Percentiles rank a stretch among this genome's conserved stretches.
phyloP scores from a whole-genome alignment of 2,113 vertebrate genomes.

The Carassius carassius region DNA sequence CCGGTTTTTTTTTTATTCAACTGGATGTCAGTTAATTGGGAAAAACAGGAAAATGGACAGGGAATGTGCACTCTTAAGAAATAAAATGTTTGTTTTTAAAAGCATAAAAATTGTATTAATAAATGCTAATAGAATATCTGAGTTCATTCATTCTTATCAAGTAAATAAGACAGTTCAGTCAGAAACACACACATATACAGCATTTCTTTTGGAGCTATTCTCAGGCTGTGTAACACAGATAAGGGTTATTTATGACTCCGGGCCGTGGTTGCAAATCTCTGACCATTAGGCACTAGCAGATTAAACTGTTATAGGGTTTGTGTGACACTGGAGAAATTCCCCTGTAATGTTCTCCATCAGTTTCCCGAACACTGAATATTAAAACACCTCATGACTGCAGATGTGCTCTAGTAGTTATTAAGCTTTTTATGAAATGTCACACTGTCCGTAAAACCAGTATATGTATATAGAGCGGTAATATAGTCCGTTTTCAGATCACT shows the following conservation, averaged over 20 bases:
- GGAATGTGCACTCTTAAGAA: background rate
- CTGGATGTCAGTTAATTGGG: background rate
- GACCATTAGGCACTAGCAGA: conserved; percentile 55
- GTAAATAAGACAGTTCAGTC: conserved; percentile 12
- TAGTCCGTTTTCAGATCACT: background rate
- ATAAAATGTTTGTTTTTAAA: background rate
- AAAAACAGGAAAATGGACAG: background rate
- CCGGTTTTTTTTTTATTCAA: background rate
- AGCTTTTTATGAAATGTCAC: background rate
- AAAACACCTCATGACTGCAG: conserved; percentile 38
- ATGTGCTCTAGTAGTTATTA: conserved; percentile 29
- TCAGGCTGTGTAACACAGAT: conserved; percentile 52
- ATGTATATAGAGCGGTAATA: background rate
- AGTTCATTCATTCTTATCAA: conserved; percentile 32
- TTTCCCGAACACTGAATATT: conserved; percentile 18
- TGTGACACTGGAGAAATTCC: conserved; percentile 38
- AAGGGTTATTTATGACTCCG: conserved; percentile 53
- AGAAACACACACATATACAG: conserved; percentile 34
- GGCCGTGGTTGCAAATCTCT: conserved; percentile 50
- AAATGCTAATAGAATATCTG: conserved; percentile 42
- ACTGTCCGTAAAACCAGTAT: background rate
- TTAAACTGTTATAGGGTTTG: conserved; percentile 45
- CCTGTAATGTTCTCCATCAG: conserved; percentile 27
- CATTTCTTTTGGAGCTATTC: conserved; percentile 41
- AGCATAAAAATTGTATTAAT: background rate